phyloP scores from a whole-genome alignment of 2,113 vertebrate species.

The Tichodroma muraria region DNA sequence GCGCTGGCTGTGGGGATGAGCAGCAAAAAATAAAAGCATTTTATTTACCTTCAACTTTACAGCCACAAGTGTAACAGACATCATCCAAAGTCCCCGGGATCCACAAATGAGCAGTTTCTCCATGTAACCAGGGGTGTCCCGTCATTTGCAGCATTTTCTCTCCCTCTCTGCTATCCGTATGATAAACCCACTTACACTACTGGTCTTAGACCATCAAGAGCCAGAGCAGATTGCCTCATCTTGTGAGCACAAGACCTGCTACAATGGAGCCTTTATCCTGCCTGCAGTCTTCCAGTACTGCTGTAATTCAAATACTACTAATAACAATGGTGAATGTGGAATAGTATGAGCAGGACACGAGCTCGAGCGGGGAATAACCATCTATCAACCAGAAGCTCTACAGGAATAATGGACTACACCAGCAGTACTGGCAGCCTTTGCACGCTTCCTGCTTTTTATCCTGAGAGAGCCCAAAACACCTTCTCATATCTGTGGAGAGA shows the following conservation, averaged over 20 bases:
- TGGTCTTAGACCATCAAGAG: neutral
- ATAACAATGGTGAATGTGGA: neutral
- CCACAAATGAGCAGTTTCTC: neutral
- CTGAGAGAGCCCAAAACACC: neutral
- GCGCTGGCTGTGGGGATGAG: accelerated
- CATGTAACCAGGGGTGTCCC: neutral
- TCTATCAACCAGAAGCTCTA: neutral
- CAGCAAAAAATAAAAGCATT: neutral
- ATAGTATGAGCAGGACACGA: neutral
- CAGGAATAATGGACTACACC: neutral
- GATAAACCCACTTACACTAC: neutral
- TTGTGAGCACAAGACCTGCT: neutral
- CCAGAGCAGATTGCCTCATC: neutral
- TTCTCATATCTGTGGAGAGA: neutral
- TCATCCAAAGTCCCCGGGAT: neutral
- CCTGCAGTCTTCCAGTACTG: conserved; percentile 24
- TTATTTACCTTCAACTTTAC: neutral
- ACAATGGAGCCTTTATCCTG: conserved; percentile 37
- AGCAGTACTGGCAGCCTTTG: neutral
- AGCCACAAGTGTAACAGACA: neutral
- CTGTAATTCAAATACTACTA: conserved; percentile 15
- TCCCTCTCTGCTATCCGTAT: neutral
- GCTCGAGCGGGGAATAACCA: neutral
- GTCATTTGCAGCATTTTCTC: neutral
- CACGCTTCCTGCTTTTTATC: neutral